A percentile compares a stretch with the other conserved stretches of the same genome.
These are phyloP conservation scores for Idaea biselata DNA, from an alignment of 2,888 invertebrate species.

Conservation along the genomic window DNA sequence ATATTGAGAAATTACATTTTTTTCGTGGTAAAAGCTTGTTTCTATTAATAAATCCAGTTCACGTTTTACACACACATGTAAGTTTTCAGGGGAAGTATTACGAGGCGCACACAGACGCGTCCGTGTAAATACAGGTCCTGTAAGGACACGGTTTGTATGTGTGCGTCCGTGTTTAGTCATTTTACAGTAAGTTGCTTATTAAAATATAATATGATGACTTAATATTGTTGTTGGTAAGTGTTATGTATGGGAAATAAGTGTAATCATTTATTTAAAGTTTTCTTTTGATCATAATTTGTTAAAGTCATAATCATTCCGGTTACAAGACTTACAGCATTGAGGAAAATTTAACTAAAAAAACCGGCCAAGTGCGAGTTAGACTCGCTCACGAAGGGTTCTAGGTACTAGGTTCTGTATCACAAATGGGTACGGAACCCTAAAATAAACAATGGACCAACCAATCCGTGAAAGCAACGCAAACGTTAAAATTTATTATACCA, in stretches of 20 bases:
- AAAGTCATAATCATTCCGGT: no score
- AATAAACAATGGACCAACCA: no score
- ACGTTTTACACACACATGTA: slow-evolving; percentile 22
- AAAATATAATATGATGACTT: slow-evolving; percentile 11
- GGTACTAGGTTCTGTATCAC: no score
- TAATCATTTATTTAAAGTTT: neutral
- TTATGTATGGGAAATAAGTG: neutral
- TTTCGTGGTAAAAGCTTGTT: slow-evolving; percentile 1
- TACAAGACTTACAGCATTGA: no score
- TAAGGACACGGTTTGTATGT: slow-evolving; percentile 15
- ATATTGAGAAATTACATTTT: slow-evolving; percentile 11
- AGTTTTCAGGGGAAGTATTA: slow-evolving; percentile 30
- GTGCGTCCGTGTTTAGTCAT: slow-evolving; percentile 38
- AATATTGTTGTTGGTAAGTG: slow-evolving; percentile 6
- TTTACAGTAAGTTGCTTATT: slow-evolving; percentile 14
- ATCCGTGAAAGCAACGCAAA: no score
- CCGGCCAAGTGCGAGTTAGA: no score
- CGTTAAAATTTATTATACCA: no score
- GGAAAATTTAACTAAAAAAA: no score
- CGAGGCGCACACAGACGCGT: slow-evolving; percentile 24
- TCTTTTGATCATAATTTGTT: neutral
- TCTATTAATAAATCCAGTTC: slow-evolving; percentile 9
- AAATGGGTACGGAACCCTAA: no score
- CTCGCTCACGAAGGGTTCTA: no score
- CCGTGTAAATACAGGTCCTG: slow-evolving; percentile 20